These are phyloP conservation scores for Actenoides lindsayi DNA, from an alignment of 2,113 vertebrate species.

Conservation along the genomic window DNA sequence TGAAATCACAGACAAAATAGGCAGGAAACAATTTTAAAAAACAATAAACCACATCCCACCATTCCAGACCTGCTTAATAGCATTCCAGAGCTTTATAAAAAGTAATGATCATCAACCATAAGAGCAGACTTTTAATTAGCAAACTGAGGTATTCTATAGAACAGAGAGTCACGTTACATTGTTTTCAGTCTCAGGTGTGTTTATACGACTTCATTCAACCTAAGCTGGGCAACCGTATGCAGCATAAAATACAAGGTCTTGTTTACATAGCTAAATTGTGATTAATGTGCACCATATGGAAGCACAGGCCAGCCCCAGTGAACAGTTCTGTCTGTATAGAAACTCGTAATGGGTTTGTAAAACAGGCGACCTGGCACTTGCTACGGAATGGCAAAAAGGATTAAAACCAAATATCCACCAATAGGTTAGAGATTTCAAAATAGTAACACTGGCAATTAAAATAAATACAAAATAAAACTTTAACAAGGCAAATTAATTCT, in stretches of 20 bases:
- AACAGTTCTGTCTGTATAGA: conserved; percentile 41
- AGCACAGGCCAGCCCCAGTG: conserved; percentile 16
- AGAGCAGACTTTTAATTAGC: conserved; percentile 4
- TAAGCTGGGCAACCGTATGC: conserved; percentile 11
- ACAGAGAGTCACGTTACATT: background rate
- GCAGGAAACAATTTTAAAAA: background rate
- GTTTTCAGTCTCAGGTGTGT: conserved; percentile 34
- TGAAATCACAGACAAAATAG: background rate
- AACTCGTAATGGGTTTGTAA: conserved; percentile 9
- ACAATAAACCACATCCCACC: background rate
- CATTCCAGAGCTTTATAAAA: conserved; percentile 20
- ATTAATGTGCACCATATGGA: conserved; percentile 66
- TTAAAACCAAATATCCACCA: conserved; percentile 47
- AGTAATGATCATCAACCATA: background rate
- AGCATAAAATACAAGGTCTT: conserved; percentile 44
- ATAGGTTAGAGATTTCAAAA: background rate
- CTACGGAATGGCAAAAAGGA: background rate
- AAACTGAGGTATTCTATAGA: background rate
- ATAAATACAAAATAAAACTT: conserved; percentile 31
- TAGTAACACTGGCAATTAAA: conserved; percentile 1
- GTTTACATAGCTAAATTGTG: conserved; percentile 60
- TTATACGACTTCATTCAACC: conserved; percentile 26
- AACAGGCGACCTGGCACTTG: background rate
- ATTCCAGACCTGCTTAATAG: conserved; percentile 10
- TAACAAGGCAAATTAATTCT: conserved; percentile 8